A percentile compares a stretch with the other conserved stretches of the same genome.
Evolutionary conservation across 2,888 invertebrate genomes (phyloP).

Genomic region (Himalopsyche tibetana): DNA sequence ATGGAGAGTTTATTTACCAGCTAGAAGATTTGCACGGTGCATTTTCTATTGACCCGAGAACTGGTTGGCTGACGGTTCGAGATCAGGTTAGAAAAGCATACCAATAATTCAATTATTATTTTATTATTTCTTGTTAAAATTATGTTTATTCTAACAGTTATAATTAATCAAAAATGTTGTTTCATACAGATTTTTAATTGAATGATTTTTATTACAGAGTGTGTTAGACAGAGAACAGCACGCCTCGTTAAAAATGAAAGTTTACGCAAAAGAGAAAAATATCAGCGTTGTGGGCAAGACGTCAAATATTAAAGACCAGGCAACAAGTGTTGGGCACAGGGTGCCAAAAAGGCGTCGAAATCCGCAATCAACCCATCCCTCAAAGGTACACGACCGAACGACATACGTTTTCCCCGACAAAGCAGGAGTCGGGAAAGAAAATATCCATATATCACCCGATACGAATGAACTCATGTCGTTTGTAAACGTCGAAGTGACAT

Average conservation of each 20-base stretch:
- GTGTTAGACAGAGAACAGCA: constrained; percentile 88
- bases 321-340: constrained; percentile 65
- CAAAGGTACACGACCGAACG: constrained; percentile 71
- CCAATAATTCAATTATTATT: too few species aligned
- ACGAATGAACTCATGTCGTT: constrained; percentile 73
- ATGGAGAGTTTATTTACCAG: constrained; percentile 89
- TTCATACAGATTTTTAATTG: neutral
- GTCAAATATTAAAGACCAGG: constrained; percentile 66
- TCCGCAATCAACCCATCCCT: constrained; percentile 68
- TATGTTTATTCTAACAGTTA: too few species aligned
- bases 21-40: constrained; percentile 85
- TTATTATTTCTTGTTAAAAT: too few species aligned
- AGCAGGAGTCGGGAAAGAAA: constrained; percentile 72
- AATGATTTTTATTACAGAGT: constrained; percentile 74
- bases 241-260: constrained; percentile 83
- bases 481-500: constrained; percentile 87
- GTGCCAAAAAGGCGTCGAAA: constrained; percentile 73
- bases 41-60: constrained; percentile 86
- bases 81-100: constrained; percentile 74
- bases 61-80: constrained; percentile 91
- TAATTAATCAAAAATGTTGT: too few species aligned
- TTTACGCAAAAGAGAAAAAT: constrained; percentile 86
- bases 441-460: constrained; percentile 73
- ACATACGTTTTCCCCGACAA: constrained; percentile 76
- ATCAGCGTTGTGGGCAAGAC: constrained; percentile 81